A percentile compares a stretch with the other conserved stretches of the same genome.
These are phyloP conservation scores for Acrocera orbiculus DNA, from an alignment of 2,888 invertebrate genomes.

Conservation along the genomic window DNA sequence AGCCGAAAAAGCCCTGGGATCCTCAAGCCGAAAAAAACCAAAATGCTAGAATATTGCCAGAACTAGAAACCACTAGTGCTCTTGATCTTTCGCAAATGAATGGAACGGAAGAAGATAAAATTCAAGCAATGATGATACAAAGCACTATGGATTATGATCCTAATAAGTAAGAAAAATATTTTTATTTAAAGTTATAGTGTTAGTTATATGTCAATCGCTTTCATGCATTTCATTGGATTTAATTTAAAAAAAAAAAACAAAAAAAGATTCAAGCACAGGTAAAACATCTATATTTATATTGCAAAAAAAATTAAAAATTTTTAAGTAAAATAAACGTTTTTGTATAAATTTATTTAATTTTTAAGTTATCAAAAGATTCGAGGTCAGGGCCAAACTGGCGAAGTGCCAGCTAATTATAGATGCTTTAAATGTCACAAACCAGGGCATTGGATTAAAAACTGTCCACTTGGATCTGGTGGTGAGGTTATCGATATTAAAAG, in stretches of 20 bases:
- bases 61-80: slow-evolving; percentile 39
- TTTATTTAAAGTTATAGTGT: too few relatives aligned
- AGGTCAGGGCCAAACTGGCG: slow-evolving; percentile 73
- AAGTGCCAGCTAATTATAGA: slow-evolving; percentile 78
- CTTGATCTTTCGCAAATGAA: slow-evolving; percentile 78
- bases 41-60: slow-evolving; percentile 20
- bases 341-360: slow-evolving; percentile 12
- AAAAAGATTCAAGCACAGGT: slow-evolving; percentile 12
- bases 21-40: slow-evolving; percentile 25
- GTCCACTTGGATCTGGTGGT: slow-evolving; percentile 43
- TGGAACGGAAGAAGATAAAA: slow-evolving; percentile 93
- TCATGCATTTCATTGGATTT: slow-evolving; percentile 5
- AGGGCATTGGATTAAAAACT: slow-evolving; percentile 97
- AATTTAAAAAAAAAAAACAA: slow-evolving; percentile 6
- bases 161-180: slow-evolving; percentile 57
- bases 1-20: slow-evolving; percentile 64
- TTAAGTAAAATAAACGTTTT: too few relatives aligned
- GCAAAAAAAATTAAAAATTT: too few relatives aligned
- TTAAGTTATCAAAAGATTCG: slow-evolving; percentile 75
- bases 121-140: slow-evolving; percentile 93
- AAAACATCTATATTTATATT: neutral
- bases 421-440: slow-evolving; percentile 89
- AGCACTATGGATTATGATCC: slow-evolving; percentile 95
- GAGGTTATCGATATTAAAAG: slow-evolving; percentile 66
- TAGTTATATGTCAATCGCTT: neutral